A percentile compares a stretch with the other conserved stretches of the same genome.
Conservation (phyloP, 1,140 invertebrate genomes). For the Trinorchestia longiramus region DNA sequence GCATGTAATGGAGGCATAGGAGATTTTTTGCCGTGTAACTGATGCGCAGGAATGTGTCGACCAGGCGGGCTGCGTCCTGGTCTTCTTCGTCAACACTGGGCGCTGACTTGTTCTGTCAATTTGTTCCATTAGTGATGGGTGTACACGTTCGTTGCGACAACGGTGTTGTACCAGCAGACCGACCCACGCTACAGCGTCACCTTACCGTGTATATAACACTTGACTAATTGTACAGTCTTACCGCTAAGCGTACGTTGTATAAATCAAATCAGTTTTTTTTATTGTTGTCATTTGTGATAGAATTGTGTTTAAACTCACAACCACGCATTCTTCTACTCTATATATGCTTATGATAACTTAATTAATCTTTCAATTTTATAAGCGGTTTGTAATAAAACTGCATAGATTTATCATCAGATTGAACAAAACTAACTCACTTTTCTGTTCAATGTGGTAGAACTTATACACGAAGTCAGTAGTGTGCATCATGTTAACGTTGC, state of each 20-base stretch:
- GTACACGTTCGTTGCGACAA: background rate
- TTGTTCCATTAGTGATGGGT: background rate
- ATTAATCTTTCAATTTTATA: no score
- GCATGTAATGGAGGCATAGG: background rate
- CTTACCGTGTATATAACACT: background rate
- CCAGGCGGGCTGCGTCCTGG: background rate
- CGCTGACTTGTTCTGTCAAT: background rate
- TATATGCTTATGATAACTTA: no score
- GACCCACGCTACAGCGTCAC: background rate
- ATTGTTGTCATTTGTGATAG: background rate
- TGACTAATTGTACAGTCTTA: background rate
- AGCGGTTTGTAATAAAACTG: no score
- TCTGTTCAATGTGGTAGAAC: background rate
- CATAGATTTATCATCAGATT: no score
- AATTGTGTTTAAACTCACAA: background rate
- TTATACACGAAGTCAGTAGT: background rate
- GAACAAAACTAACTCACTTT: no score
- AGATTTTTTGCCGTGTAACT: background rate
- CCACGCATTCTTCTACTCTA: background rate
- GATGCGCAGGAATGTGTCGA: background rate
- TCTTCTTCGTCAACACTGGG: background rate
- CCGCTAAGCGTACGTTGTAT: background rate
- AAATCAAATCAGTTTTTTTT: background rate
- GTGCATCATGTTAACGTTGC: background rate
- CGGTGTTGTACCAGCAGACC: background rate